Base-by-base conservation (phyloP, 2,888 invertebrate species). In the Monochamus alternatus region DNA sequence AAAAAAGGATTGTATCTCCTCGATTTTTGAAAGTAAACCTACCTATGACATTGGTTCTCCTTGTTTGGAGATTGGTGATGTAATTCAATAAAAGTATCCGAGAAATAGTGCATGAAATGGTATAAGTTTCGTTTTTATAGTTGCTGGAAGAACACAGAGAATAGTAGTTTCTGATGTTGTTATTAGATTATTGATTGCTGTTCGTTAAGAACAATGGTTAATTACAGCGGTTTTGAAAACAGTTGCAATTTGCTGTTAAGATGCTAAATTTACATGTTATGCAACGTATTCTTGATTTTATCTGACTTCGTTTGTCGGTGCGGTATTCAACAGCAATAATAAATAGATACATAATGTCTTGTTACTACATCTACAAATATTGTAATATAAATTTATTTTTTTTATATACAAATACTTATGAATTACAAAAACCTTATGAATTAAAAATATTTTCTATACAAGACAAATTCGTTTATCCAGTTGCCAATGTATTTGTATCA, bases 21-120 rank as follows among this genome's bases (percentile, higher is more conserved):
- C 60, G 59, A 69, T 60, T 69, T 69, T 69, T 60, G 69, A 69
- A 69, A 69, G 69, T 69, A 69, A 69, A 51, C 60, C 60, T 69
- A 69, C 69, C 32, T 69, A 5, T 69, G 69, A 69, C 69, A 69
- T 69, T 69, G 69, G 60, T 44, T 60, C 31, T 60, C 69, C 60
- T 69, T 69, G 47, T 69, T 69, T 69, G 69, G 69, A 59, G 52
- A 43, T 31, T 32, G 69, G 60, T 69, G 69, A 69, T 60, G 69
- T 62, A 69, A 69, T 62, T 32, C 12, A 10, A 59, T 44, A 59
- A 47, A 69, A 69, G 44, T 62, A 59, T 60, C 60, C n/a, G n/a
- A 51, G 60, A 69, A 69, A 32, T 69, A 69, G 69, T 47, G 69
- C 69, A 60, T 69, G 69, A 69, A 69, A 69, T 51, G 22, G 12